Conservation (phyloP, 2,888 invertebrate genomes). For the Limnephilus marmoratus region DNA sequence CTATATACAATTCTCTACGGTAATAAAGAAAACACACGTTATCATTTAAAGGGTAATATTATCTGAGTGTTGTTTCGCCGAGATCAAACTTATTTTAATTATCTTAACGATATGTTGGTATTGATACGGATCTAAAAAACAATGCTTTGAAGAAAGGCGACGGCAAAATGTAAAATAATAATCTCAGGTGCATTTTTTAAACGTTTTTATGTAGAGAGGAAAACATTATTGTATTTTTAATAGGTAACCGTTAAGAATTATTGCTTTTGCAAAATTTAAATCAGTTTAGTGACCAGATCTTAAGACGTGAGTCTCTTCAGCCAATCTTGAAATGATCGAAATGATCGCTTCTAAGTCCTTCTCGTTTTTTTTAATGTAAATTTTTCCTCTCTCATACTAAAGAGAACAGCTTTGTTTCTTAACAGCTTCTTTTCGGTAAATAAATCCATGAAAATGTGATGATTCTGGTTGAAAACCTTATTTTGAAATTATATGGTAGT, state of each 20-base stretch:
- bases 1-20: not conserved
- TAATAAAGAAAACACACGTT: not conserved
- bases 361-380: too few species aligned
- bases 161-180: not conserved
- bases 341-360: too few species aligned
- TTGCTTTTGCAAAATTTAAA: too few species aligned
- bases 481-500: too few species aligned
- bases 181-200: not conserved
- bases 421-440: too few species aligned
- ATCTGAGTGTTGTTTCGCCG: not conserved
- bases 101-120: not conserved
- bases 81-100: not conserved
- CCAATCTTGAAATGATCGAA: too few species aligned
- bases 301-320: too few species aligned
- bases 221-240: not conserved
- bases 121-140: not conserved
- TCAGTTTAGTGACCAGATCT: too few species aligned
- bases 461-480: too few species aligned
- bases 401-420: too few species aligned
- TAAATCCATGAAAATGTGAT: too few species aligned
- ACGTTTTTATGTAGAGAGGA: not conserved
- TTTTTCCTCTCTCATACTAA: too few species aligned
- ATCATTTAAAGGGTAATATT: not conserved
- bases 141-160: not conserved
- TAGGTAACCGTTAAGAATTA: not conserved